Evolutionary conservation across 30 jellyfish, hydroid and myxozoan genomes (phyloP).

Genomic region (Hydra vulgaris): DNA sequence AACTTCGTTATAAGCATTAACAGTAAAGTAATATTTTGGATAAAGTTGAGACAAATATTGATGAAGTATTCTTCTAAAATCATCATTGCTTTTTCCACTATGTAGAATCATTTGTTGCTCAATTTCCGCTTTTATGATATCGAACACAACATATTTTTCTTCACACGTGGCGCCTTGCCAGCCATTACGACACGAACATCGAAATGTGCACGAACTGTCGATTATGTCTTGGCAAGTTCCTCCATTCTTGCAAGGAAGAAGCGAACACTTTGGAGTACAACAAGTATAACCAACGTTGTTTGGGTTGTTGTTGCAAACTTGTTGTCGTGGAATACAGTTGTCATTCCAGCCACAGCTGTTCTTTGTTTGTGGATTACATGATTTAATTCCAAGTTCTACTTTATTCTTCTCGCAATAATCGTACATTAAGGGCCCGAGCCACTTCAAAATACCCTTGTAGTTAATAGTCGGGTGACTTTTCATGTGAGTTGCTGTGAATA

Average conservation of each 20-base stretch:
- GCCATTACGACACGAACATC: not conserved
- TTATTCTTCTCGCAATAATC: conserved; percentile 22
- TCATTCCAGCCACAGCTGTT: conserved; percentile 28
- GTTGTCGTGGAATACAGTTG: conserved; percentile 18
- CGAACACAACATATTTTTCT: not conserved
- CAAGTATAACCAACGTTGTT: not conserved
- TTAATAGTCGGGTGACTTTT: conserved; percentile 11
- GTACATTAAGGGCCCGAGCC: conserved; percentile 12
- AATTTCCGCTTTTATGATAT: not conserved
- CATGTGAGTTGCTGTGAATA: conserved; percentile 10
- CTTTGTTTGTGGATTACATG: conserved; percentile 3
- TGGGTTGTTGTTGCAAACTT: conserved; percentile 10
- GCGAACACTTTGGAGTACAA: not conserved
- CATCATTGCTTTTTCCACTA: not conserved
- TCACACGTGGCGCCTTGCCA: not conserved
- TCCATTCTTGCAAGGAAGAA: not conserved
- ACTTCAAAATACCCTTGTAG: not conserved
- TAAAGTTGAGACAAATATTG: not conserved
- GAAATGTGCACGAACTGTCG: not conserved
- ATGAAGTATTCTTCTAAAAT: not conserved
- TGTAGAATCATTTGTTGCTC: not conserved
- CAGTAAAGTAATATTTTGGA: not conserved
- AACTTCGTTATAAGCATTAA: not conserved
- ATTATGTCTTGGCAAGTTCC: not conserved
- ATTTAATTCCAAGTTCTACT: not conserved